Evolutionary conservation across 2,797 vertebrate genomes (phyloP).

Genomic region (Strix occidentalis): DNA sequence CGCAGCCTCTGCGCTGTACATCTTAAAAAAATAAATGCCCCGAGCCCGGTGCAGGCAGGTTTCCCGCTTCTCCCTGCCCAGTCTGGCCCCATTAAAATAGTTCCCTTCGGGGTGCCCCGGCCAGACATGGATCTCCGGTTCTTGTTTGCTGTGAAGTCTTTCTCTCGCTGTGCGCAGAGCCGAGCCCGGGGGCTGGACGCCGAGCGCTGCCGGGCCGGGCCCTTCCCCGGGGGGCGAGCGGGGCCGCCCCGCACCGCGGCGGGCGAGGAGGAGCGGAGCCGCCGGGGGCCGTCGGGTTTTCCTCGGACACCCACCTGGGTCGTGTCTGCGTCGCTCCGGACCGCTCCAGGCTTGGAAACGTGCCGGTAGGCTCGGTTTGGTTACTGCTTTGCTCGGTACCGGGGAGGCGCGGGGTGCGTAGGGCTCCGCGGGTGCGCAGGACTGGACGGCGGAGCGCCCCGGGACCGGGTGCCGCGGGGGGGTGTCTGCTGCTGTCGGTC

Average conservation of each 20-base stretch:
- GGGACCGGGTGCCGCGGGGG: fast-evolving
- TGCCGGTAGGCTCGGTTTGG: conserved; percentile 44
- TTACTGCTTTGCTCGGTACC: neutral
- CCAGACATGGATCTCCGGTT: neutral
- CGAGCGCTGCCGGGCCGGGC: neutral
- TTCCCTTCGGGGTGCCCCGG: neutral
- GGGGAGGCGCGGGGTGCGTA: neutral
- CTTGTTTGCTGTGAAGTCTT: neutral
- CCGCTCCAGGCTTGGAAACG: neutral
- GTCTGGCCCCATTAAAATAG: neutral
- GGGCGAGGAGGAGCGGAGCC: neutral
- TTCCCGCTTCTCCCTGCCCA: neutral
- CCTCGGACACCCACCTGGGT: neutral
- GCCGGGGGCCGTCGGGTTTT: neutral
- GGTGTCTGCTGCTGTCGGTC: neutral
- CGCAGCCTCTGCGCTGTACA: neutral
- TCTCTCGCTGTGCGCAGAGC: neutral
- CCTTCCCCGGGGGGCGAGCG: neutral
- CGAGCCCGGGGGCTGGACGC: neutral
- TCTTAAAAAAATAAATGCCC: neutral
- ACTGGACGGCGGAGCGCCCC: neutral
- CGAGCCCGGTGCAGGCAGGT: neutral
- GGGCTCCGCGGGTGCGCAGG: neutral
- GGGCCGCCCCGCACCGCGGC: neutral
- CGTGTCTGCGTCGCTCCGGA: neutral